These are phyloP conservation scores for Lysandra bellargus DNA, from an alignment of 2,888 invertebrate species.

Conservation along the genomic window DNA sequence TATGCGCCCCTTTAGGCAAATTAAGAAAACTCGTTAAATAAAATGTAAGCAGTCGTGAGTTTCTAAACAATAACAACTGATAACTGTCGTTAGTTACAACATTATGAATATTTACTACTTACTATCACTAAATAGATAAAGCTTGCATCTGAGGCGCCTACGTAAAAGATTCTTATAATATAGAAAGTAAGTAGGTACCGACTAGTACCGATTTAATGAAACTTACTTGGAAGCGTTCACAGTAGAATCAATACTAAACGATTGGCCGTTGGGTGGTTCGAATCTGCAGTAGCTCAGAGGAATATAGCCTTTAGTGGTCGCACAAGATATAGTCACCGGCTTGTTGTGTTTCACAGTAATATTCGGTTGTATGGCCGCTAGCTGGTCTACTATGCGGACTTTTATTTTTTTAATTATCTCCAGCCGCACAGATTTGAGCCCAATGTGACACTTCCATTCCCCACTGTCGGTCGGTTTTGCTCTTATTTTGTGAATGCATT, in stretches of 20 bases:
- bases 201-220: too few species aligned
- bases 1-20: too few species aligned
- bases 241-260: conserved; percentile 68
- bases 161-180: too few species aligned
- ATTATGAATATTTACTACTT: neutral
- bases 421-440: conserved; percentile 53
- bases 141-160: too few species aligned
- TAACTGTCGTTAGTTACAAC: neutral
- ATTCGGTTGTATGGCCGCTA: conserved; percentile 61
- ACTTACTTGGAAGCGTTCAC: conserved; percentile 61
- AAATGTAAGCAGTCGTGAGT: neutral
- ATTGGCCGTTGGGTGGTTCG: conserved; percentile 65
- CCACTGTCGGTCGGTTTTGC: conserved; percentile 60
- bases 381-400: conserved; percentile 57
- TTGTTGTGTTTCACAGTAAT: conserved; percentile 56
- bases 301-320: conserved; percentile 56
- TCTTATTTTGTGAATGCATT: conserved; percentile 60
- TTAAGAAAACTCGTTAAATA: neutral
- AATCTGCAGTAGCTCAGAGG: conserved; percentile 75
- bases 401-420: conserved; percentile 59
- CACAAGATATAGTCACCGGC: conserved; percentile 62
- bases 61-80: neutral
- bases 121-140: neutral
- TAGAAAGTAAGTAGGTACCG: too few species aligned
- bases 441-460: conserved; percentile 74